Evolutionary conservation across 2,113 vertebrate genomes (phyloP), one percentile per base, ranked within the genome.

Genomic region (Colossoma macropomum): DNA sequence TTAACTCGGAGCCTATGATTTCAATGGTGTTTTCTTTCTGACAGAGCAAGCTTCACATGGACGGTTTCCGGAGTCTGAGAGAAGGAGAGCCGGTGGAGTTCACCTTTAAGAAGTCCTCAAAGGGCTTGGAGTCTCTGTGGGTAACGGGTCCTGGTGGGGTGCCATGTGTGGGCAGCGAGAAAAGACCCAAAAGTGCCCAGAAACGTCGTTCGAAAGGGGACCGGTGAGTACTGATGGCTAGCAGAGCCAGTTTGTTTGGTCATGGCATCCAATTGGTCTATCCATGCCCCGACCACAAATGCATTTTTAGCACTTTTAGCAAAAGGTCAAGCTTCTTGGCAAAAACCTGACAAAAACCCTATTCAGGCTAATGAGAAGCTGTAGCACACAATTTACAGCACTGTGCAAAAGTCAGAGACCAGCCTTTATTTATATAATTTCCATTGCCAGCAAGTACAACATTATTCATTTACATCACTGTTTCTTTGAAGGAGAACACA

Each of bases 1-100:
- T 21, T 54, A 1, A 54, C 54, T 23, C 1, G 7, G 54, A 56
- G 21, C 6, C 15, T 19, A 1, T 54, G 15, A 21, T 1, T 50
- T 21, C 17, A 19, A 4, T 2, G 1, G 4, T 59, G 54, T 68
- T 13, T 60, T 19, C 66, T 69, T 69, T 69, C 59, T 28, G 16
- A 15, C 92, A 98, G 97, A 98, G 96, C 91, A 98, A 98, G 88
- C 95, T 98, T 68, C 95, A 98, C 92, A 98, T 98, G 97, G 97
- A 98, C 34, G 97, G 97, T 0, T 98, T 98, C 90, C 96, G 96
- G 85, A 98, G 97, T 91, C 93, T 98, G 86, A 97, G 96, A 91
- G 97, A 98, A 87, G 97, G 97, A 0, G 97, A 98, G 76, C 92
- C 95, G 0, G 96, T 98, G 3, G 97, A 98, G 85, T 98, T 98